phyloP scores from a whole-genome alignment of 2,797 vertebrate genomes.

The Melanotaenia nigrans region DNA sequence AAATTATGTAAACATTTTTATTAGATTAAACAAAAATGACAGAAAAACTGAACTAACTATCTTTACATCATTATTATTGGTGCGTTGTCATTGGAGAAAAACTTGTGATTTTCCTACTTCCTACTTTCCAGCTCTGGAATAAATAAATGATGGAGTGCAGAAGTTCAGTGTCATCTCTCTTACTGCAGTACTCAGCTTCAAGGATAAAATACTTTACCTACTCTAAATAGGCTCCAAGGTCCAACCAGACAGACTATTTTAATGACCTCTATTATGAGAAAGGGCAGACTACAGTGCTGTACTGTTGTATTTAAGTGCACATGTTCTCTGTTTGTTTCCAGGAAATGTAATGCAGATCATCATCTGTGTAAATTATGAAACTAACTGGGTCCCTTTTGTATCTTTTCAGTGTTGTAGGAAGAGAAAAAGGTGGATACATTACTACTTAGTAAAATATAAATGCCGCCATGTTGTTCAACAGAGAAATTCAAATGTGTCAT shows the following conservation, averaged over 20 bases:
- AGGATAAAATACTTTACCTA: conserved; percentile 52
- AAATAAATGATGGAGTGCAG: conserved; percentile 69
- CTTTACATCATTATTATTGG: conserved; percentile 22
- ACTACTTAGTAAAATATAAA: conserved; percentile 85
- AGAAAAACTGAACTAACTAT: conserved; percentile 23
- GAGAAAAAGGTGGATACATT: conserved; percentile 79
- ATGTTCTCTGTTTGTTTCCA: conserved; percentile 65
- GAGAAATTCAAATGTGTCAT: conserved; percentile 85
- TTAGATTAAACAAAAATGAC: conserved; percentile 38
- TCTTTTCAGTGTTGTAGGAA: conserved; percentile 71
- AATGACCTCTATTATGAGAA: conserved; percentile 60
- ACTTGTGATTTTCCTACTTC: conserved; percentile 6
- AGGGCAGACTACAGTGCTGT: conserved; percentile 14
- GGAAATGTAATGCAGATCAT: conserved; percentile 61
- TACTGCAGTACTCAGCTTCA: conserved; percentile 50
- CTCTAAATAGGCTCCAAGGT: conserved; percentile 40
- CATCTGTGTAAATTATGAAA: conserved; percentile 39
- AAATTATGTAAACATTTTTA: conserved; percentile 19
- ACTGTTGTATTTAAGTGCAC: conserved; percentile 50
- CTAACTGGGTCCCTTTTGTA: conserved; percentile 55
- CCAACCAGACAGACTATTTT: conserved; percentile 50
- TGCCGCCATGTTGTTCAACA: conserved; percentile 82
- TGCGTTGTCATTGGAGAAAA: conserved; percentile 3
- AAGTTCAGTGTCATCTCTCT: conserved; percentile 46
- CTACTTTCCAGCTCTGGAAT: conserved; percentile 33